A percentile compares a stretch with the other conserved stretches of the same genome.
phyloP scores from a whole-genome alignment of 2,113 vertebrate species.

The Lampris megalopsis region DNA sequence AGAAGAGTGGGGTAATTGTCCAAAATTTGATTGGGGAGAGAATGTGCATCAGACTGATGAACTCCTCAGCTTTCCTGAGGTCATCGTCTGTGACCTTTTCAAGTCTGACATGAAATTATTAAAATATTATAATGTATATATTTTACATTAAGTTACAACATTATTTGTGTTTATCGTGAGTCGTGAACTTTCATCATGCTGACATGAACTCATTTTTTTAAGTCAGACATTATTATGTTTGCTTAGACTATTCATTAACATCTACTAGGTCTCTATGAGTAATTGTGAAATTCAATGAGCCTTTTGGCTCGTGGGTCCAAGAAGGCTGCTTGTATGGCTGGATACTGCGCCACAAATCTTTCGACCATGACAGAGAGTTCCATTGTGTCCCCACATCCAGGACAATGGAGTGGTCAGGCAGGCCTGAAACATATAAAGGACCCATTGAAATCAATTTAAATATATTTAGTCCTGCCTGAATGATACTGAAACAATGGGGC shows the following conservation, averaged over 20 bases:
- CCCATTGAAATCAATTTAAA: too few species aligned
- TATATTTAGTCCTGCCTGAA: too few species aligned
- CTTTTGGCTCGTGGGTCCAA: not conserved
- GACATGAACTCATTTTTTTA: not conserved
- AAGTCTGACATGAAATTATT: not conserved
- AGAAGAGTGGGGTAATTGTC: too few species aligned
- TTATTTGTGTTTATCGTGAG: not conserved
- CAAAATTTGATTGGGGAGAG: too few species aligned
- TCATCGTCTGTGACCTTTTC: too few species aligned
- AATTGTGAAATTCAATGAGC: not conserved
- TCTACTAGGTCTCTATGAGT: not conserved
- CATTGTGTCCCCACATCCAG: not conserved
- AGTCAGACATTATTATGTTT: not conserved
- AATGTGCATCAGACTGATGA: too few species aligned
- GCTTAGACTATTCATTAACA: not conserved
- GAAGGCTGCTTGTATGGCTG: not conserved
- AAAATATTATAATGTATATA: not conserved
- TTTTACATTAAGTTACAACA: not conserved
- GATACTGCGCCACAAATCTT: not conserved
- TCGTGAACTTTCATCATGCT: not conserved
- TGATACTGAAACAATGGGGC: not conserved
- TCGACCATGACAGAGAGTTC: not conserved
- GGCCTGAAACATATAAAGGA: too few species aligned
- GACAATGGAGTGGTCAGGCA: not conserved
- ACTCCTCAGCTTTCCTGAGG: too few species aligned